Conservation (phyloP, 2,113 vertebrate genomes). For the Platichthys flesus region DNA sequence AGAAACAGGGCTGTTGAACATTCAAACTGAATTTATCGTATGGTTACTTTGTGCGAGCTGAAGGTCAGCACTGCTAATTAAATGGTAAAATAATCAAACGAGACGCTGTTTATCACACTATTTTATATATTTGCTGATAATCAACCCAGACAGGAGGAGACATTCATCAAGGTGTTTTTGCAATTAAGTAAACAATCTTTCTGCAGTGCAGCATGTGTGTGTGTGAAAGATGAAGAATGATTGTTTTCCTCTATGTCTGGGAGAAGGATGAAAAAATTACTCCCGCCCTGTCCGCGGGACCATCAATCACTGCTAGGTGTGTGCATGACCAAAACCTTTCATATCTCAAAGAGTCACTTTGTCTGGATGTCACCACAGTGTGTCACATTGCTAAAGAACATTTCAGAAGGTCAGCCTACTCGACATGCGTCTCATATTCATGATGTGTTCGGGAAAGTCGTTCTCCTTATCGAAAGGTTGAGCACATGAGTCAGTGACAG, state of each 20-base stretch:
- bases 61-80: slow-evolving; percentile 69
- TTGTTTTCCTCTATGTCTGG: slow-evolving; percentile 22
- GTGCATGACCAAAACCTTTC: slow-evolving; percentile 45
- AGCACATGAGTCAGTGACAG: slow-evolving; percentile 31
- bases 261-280: slow-evolving; percentile 29
- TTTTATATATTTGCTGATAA: slow-evolving; percentile 17
- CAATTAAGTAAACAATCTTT: background rate
- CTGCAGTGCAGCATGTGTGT: background rate
- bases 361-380: slow-evolving; percentile 31
- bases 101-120: slow-evolving; percentile 16
- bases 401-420: slow-evolving; percentile 49
- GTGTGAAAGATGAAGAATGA: background rate
- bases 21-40: slow-evolving; percentile 45
- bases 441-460: slow-evolving; percentile 45
- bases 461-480: slow-evolving; percentile 15
- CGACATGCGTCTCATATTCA: slow-evolving; percentile 38
- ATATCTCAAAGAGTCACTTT: slow-evolving; percentile 60
- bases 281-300: slow-evolving; percentile 7
- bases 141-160: slow-evolving; percentile 3
- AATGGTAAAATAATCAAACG: background rate
- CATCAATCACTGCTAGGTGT: slow-evolving; percentile 44
- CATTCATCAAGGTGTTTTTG: slow-evolving; percentile 15
- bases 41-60: slow-evolving; percentile 54
- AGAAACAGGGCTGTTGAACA: slow-evolving; percentile 31
- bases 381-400: slow-evolving; percentile 52